Conservation (phyloP, 2,888 invertebrate species). For the Cordylochernes scorpioides region DNA sequence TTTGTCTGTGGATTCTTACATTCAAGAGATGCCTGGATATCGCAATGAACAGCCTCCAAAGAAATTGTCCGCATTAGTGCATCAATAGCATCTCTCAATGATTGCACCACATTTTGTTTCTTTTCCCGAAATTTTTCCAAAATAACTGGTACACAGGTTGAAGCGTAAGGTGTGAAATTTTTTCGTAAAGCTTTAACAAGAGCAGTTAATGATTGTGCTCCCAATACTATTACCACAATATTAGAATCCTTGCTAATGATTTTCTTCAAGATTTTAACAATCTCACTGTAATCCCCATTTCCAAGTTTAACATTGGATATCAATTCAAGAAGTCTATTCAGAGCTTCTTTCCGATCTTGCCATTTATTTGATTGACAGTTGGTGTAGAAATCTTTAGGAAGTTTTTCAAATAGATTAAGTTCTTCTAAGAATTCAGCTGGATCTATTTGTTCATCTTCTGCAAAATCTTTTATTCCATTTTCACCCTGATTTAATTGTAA, state of each 20-base stretch:
- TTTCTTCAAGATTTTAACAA: slow-evolving; percentile 62
- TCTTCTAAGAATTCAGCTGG: slow-evolving; percentile 70
- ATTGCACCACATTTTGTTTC: slow-evolving; percentile 60
- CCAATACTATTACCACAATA: slow-evolving; percentile 64
- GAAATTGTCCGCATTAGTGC: slow-evolving; percentile 31
- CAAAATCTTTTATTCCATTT: slow-evolving; percentile 27
- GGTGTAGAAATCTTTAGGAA: slow-evolving; percentile 85
- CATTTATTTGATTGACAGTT: slow-evolving; percentile 82
- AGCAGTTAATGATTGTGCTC: slow-evolving; percentile 50
- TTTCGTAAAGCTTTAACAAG: slow-evolving; percentile 62
- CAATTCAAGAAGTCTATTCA: slow-evolving; percentile 52
- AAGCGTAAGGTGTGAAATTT: slow-evolving; percentile 57
- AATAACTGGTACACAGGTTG: slow-evolving; percentile 36
- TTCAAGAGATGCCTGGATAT: slow-evolving; percentile 51
- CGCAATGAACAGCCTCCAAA: slow-evolving; percentile 30
- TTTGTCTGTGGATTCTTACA: slow-evolving; percentile 76
- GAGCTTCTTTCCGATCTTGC: slow-evolving; percentile 76
- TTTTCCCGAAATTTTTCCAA: slow-evolving; percentile 95
- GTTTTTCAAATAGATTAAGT: slow-evolving; percentile 66
- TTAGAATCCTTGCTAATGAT: slow-evolving; percentile 80
- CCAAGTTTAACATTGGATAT: slow-evolving; percentile 54
- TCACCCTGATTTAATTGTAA: slow-evolving; percentile 38
- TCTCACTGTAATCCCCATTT: slow-evolving; percentile 67
- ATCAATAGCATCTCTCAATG: slow-evolving; percentile 55
- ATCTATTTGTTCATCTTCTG: slow-evolving; percentile 37